phyloP scores from a whole-genome alignment of 2,797 vertebrate species.

The Rhodeus uyekii region DNA sequence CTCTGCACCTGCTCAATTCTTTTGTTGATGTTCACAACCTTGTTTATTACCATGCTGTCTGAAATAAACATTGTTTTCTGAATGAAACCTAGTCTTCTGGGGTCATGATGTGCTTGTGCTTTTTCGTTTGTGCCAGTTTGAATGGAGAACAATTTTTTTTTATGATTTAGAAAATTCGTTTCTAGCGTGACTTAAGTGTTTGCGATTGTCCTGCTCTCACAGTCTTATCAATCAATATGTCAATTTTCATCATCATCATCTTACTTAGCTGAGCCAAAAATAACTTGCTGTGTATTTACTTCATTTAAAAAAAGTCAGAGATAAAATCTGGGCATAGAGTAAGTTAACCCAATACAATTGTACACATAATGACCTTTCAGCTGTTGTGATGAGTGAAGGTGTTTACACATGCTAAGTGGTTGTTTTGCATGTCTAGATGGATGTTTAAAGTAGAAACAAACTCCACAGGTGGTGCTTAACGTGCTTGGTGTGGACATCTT shows the following conservation, averaged over 20 bases:
- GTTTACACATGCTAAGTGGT: constrained; percentile 51
- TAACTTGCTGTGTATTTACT: neutral
- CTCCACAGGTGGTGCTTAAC: constrained; percentile 34
- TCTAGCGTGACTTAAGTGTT: neutral
- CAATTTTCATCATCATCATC: neutral
- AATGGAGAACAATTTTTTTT: neutral
- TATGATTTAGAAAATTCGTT: no score
- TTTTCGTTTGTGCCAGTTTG: neutral
- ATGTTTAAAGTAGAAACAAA: constrained; percentile 73
- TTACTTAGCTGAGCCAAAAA: neutral
- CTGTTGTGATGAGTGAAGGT: constrained; percentile 7
- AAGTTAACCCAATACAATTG: neutral
- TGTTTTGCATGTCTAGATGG: constrained; percentile 67
- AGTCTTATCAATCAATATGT: neutral
- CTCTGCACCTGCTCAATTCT: constrained; percentile 24
- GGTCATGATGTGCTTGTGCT: neutral
- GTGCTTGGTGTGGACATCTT: constrained; percentile 42
- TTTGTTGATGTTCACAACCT: constrained; percentile 22
- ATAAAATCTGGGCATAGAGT: neutral
- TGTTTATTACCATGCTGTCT: constrained; percentile 26
- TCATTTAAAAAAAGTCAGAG: neutral
- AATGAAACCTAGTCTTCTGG: neutral
- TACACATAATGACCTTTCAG: constrained; percentile 17
- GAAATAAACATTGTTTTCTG: neutral
- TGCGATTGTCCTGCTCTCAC: neutral